A percentile compares a stretch with the other conserved stretches of the same genome.
phyloP scores from a whole-genome alignment of 2,113 vertebrate genomes.

The Verasper variegatus region DNA sequence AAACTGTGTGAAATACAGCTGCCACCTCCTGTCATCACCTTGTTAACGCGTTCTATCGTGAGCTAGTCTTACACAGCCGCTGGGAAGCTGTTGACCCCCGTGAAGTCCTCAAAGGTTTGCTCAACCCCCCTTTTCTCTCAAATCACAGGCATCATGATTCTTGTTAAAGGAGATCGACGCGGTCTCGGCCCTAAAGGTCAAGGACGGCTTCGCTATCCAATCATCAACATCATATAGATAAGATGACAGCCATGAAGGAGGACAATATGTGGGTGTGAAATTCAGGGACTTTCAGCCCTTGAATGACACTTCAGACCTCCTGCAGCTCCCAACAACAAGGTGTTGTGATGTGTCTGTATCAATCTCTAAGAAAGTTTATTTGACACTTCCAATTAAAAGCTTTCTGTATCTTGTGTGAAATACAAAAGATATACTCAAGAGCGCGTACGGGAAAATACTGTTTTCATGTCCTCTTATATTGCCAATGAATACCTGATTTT shows the following conservation, averaged over 20 bases:
- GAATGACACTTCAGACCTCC: too few species aligned
- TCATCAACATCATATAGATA: conserved; percentile 41
- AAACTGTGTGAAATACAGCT: conserved; percentile 66
- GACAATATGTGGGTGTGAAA: too few species aligned
- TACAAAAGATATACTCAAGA: too few species aligned
- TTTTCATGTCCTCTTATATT: too few species aligned
- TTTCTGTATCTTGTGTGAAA: too few species aligned
- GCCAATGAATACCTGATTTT: too few species aligned
- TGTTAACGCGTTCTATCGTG: conserved; percentile 50
- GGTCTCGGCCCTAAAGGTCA: conserved; percentile 48
- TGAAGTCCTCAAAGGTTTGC: conserved; percentile 25
- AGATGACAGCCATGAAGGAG: too few species aligned
- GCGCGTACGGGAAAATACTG: too few species aligned
- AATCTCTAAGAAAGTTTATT: conserved; percentile 1
- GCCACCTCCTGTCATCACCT: conserved; percentile 33
- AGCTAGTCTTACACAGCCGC: conserved; percentile 34
- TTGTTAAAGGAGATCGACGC: conserved; percentile 45
- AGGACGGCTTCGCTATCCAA: conserved; percentile 54
- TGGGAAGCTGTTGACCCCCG: conserved; percentile 45
- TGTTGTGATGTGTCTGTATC: neutral
- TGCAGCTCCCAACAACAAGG: too few species aligned
- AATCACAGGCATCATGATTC: conserved; percentile 36
- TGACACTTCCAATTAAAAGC: neutral
- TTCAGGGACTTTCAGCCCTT: too few species aligned
- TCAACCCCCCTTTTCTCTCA: conserved; percentile 23